These are phyloP conservation scores for Meloe dianella DNA, from an alignment of 2,888 invertebrate species.

Conservation along the genomic window DNA sequence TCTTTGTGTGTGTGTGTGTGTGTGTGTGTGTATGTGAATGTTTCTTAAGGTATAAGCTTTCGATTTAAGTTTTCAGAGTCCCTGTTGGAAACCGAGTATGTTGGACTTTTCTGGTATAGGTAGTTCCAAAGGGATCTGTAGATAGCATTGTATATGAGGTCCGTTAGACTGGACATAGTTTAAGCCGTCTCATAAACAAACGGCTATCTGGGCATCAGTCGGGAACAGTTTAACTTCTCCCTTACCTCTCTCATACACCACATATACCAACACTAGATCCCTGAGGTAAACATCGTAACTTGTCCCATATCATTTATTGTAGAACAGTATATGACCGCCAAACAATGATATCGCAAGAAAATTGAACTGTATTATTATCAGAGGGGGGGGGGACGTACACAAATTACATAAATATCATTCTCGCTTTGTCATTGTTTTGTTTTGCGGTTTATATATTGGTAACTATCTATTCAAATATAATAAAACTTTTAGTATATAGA, in stretches of 20 bases:
- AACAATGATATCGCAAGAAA: slow-evolving; percentile 33
- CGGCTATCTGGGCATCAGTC: slow-evolving; percentile 60
- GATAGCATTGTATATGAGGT: slow-evolving; percentile 61
- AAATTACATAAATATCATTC: slow-evolving; percentile 8
- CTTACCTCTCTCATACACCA: slow-evolving; percentile 19
- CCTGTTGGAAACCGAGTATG: slow-evolving; percentile 24
- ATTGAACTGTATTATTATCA: slow-evolving; percentile 25
- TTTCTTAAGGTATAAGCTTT: slow-evolving; percentile 26
- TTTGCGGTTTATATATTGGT: background rate
- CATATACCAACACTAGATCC: slow-evolving; percentile 48
- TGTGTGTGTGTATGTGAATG: background rate
- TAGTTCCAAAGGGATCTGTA: slow-evolving; percentile 57
- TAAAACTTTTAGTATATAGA: background rate
- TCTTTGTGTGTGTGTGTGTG: too few relatives aligned
- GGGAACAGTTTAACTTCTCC: slow-evolving; percentile 55
- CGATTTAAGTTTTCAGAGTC: slow-evolving; percentile 31
- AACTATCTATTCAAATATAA: too few relatives aligned
- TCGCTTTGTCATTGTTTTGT: background rate
- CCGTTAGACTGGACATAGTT: slow-evolving; percentile 61
- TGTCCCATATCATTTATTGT: slow-evolving; percentile 49
- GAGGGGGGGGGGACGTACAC: slow-evolving; percentile 4
- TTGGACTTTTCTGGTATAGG: slow-evolving; percentile 39
- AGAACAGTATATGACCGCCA: slow-evolving; percentile 35
- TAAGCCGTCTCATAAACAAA: slow-evolving; percentile 61
- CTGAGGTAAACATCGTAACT: slow-evolving; percentile 61